Evolutionary conservation across 2,797 vertebrate species (phyloP), one percentile per base, ranked within the genome.

Genomic region (Sebastiscus tertius): DNA sequence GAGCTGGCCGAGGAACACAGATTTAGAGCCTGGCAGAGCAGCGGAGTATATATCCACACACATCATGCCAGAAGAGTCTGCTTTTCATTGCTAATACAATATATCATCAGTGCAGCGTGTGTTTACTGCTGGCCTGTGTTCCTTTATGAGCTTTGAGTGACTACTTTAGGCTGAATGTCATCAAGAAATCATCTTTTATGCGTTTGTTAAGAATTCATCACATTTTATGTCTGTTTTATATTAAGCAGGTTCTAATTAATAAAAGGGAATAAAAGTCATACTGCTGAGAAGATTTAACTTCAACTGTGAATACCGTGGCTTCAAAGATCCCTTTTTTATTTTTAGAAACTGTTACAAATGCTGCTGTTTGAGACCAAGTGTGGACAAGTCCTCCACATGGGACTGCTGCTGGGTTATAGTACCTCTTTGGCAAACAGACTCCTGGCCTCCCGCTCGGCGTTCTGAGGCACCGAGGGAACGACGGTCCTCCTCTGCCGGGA

Each of bases 351-450:
- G 54, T 33, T 52, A 14, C 66, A 39, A 29, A 55, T 31, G 14
- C 39, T 26, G 33, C 34, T 3, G 49, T 67, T 20, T 61, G 60
- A 33, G 18, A 71, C 36, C 5, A 34, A 24, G 14, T 27, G 14
- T 3, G 26, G 69, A 73, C 39, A 20, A 36, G 36, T 24, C 24
- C 13, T 11, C 33, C 34, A 34, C 66, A 52, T 54, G 18, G 42
- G 58, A 26, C 18, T 52, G 42, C 49, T 4, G 14, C 26, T 34
- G 60, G 1, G 56, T 52, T 65, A 27, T 10, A 75, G 79, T 95
- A 99, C 98, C 98, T 99, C 97, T 96, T 97, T 98, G 88, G 98
- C 97, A 75, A 99, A 98, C 76, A 99, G 96, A 85, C 96, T 98
- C 91, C 96, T 96, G 77, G 98, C 98, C 91, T 97, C 97, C 72